Percentiles rank a stretch among this genome's conserved stretches.
These are phyloP conservation scores for Drosophila miranda DNA, from an alignment of 1,140 invertebrate species.

Conservation along the genomic window DNA sequence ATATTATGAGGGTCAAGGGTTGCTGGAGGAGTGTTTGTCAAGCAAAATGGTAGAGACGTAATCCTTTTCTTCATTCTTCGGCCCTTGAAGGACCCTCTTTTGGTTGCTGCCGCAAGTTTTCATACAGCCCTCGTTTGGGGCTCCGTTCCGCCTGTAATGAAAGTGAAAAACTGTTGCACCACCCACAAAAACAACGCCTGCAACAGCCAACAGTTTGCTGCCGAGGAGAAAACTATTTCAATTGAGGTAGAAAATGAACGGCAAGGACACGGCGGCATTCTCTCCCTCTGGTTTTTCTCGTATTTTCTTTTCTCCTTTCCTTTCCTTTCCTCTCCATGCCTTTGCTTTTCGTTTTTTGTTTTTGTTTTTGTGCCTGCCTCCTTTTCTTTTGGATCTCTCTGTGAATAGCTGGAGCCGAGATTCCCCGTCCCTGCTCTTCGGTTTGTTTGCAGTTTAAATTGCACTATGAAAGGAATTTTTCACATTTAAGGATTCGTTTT, in stretches of 20 bases:
- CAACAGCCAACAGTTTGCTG: slow-evolving; percentile 14
- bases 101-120: neutral
- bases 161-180: slow-evolving; percentile 75
- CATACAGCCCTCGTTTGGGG: slow-evolving; percentile 25
- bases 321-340: too few species aligned
- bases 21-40: slow-evolving; percentile 15
- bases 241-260: slow-evolving; percentile 79
- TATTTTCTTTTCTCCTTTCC: slow-evolving; percentile 19
- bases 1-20: slow-evolving; percentile 38
- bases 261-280: slow-evolving; percentile 75
- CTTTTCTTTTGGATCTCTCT: too few species aligned
- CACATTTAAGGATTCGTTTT: slow-evolving; percentile 72
- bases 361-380: slow-evolving; percentile 42
- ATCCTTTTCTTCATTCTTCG: neutral
- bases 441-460: slow-evolving; percentile 76
- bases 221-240: slow-evolving; percentile 73
- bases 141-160: slow-evolving; percentile 46
- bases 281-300: slow-evolving; percentile 14
- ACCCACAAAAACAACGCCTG: neutral
- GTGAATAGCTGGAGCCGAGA: slow-evolving; percentile 57
- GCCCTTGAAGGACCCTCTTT: neutral
- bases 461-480: slow-evolving; percentile 74
- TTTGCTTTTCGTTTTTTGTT: neutral
- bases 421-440: slow-evolving; percentile 34
- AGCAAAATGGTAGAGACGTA: too few species aligned